Conservation (phyloP, 2,797 vertebrate species). For the Amblyopsis hoosieri region DNA sequence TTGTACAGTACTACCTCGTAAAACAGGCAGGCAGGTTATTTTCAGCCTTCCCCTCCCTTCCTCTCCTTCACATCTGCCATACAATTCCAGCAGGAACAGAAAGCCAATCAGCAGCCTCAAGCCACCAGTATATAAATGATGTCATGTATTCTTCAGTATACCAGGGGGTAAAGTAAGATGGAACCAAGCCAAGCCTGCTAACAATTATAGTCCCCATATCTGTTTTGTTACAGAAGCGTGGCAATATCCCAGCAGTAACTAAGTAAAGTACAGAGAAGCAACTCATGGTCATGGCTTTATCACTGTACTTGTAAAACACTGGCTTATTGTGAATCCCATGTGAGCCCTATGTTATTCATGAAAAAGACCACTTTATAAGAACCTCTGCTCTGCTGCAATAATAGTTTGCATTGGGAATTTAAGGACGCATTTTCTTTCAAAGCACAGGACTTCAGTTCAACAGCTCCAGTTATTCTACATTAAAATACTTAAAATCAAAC, state of each 20-base stretch:
- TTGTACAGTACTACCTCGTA: conserved; percentile 46
- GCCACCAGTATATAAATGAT: conserved; percentile 34
- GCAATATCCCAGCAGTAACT: conserved; percentile 15
- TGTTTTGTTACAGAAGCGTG: conserved; percentile 14
- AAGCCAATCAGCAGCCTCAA: conserved; percentile 45
- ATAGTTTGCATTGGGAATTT: too few species aligned
- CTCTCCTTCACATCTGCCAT: conserved; percentile 41
- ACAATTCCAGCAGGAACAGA: conserved; percentile 45
- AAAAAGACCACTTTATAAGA: too few species aligned
- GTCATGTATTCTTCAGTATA: conserved; percentile 29
- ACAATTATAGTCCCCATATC: conserved; percentile 62
- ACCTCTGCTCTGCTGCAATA: too few species aligned
- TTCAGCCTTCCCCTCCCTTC: conserved; percentile 55
- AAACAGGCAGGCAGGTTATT: conserved; percentile 46
- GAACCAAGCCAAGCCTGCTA: conserved; percentile 51
- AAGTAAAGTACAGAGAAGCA: conserved; percentile 19
- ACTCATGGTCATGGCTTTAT: conserved; percentile 11
- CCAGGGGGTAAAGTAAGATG: conserved; percentile 34
- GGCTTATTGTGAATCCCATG: neutral
- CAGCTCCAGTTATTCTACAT: too few species aligned
- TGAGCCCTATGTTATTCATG: too few species aligned
- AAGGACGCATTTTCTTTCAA: too few species aligned
- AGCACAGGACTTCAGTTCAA: too few species aligned
- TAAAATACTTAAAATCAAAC: too few species aligned
- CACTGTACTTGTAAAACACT: neutral